Conservation (phyloP, 2,888 invertebrate species). For the Tenthredo distinguenda region DNA sequence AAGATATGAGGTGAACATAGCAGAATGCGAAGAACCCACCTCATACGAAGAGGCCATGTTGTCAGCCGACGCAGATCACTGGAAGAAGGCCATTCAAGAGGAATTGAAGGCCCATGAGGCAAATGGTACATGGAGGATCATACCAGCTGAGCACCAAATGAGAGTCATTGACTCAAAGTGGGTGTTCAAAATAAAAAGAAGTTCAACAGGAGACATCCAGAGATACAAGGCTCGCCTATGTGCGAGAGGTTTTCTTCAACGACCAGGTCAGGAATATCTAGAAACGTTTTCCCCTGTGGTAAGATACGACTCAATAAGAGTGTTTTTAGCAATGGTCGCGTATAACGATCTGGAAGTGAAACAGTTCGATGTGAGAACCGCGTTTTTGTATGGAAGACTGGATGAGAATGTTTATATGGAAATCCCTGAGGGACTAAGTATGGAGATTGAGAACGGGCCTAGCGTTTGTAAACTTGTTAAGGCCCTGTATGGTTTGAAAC, state of each 20-base stretch:
- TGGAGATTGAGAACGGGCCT: conserved; percentile 8
- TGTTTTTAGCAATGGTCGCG: too few relatives aligned
- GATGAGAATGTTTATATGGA: conserved; percentile 48
- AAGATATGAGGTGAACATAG: conserved; percentile 56
- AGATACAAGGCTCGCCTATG: conserved; percentile 52
- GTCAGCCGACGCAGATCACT: conserved; percentile 43
- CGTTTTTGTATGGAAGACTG: conserved; percentile 50
- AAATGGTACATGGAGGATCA: neutral
- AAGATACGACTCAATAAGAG: conserved; percentile 54
- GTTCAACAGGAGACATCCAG: neutral
- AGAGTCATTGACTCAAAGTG: conserved; percentile 54
- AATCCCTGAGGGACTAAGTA: neutral
- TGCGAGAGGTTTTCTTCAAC: conserved; percentile 51
- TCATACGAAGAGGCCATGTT: conserved; percentile 59
- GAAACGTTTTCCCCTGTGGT: conserved; percentile 55
- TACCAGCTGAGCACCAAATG: neutral
- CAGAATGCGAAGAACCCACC: conserved; percentile 54
- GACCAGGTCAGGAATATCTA: conserved; percentile 47
- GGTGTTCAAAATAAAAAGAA: conserved; percentile 48
- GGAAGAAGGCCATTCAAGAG: conserved; percentile 53
- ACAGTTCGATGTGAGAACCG: conserved; percentile 52
- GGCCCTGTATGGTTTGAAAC: conserved; percentile 54
- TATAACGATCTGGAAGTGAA: conserved; percentile 47
- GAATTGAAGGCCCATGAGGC: conserved; percentile 18
- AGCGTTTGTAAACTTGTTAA: conserved; percentile 50